phyloP scores from a whole-genome alignment of 2,888 invertebrate genomes.

The Eledone cirrhosa region DNA sequence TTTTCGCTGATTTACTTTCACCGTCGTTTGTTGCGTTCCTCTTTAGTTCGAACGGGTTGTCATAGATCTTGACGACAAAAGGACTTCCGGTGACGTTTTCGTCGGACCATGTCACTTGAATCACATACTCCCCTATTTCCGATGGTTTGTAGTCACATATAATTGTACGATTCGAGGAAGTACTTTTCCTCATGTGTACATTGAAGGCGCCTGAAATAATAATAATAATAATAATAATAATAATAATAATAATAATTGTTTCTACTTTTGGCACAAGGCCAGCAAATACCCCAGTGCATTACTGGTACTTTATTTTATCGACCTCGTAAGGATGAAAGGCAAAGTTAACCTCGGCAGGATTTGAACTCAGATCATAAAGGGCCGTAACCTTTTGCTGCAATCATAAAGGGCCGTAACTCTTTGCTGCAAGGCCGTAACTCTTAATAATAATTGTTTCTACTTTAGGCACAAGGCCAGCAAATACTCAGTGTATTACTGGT shows the following conservation, averaged over 20 bases:
- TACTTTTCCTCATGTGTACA: slow-evolving; percentile 98
- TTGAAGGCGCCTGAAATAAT: slow-evolving; percentile 84
- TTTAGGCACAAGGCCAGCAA: too few relatives aligned
- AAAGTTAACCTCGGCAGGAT: neutral
- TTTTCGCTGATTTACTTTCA: too few relatives aligned
- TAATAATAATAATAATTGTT: neutral
- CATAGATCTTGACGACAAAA: slow-evolving; percentile 98
- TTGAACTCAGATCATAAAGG: neutral
- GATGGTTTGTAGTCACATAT: slow-evolving; percentile 98
- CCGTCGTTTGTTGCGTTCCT: slow-evolving; percentile 24
- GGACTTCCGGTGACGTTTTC: slow-evolving; percentile 98
- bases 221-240: neutral
- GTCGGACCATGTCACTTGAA: slow-evolving; percentile 98
- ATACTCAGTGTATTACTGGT: too few relatives aligned
- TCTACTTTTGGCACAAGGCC: neutral
- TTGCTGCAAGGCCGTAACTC: too few relatives aligned
- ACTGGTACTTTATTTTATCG: too few relatives aligned
- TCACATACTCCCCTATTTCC: slow-evolving; percentile 97
- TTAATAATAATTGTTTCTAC: too few relatives aligned
- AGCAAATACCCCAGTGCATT: too few relatives aligned
- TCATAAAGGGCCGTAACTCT: too few relatives aligned
- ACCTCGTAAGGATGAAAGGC: too few relatives aligned
- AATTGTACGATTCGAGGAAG: slow-evolving; percentile 96
- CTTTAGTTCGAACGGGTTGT: slow-evolving; percentile 90
- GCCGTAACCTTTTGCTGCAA: too few relatives aligned